These are phyloP conservation scores for Danio albolineatus DNA, from an alignment of 2,797 vertebrate species.

Conservation along the genomic window DNA sequence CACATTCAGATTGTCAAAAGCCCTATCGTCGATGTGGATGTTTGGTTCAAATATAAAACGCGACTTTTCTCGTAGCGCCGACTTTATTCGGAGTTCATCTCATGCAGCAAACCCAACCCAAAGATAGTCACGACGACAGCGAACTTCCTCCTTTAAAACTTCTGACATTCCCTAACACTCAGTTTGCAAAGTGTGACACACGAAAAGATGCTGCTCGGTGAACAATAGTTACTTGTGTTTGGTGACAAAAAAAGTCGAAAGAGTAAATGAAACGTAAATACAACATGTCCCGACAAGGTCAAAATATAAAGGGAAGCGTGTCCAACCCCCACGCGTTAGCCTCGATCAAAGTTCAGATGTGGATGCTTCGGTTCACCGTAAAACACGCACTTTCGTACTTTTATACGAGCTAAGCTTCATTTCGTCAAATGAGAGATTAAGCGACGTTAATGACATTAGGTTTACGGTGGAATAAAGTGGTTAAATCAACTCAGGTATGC, in stretches of 20 bases:
- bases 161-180: slow-evolving; percentile 46
- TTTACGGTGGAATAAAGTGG: slow-evolving; percentile 9
- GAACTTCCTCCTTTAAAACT: slow-evolving; percentile 67
- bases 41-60: background rate
- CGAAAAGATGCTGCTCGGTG: background rate
- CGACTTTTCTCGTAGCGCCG: background rate
- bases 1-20: background rate
- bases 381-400: slow-evolving; percentile 35
- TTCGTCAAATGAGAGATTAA: background rate
- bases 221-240: slow-evolving; percentile 20
- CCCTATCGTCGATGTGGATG: background rate
- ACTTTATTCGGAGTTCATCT: background rate
- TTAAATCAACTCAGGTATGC: slow-evolving; percentile 27
- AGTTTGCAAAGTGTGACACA: slow-evolving; percentile 18
- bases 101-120: slow-evolving; percentile 29
- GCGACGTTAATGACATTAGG: background rate
- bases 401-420: slow-evolving; percentile 53
- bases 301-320: slow-evolving; percentile 66
- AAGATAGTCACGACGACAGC: slow-evolving; percentile 47
- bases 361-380: slow-evolving; percentile 74
- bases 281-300: slow-evolving; percentile 68
- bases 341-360: slow-evolving; percentile 83
- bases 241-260: slow-evolving; percentile 1
- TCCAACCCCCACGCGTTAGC: slow-evolving; percentile 60
- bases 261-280: slow-evolving; percentile 36